These are phyloP conservation scores for Otis tarda DNA, from an alignment of 2,113 vertebrate species.

Conservation along the genomic window DNA sequence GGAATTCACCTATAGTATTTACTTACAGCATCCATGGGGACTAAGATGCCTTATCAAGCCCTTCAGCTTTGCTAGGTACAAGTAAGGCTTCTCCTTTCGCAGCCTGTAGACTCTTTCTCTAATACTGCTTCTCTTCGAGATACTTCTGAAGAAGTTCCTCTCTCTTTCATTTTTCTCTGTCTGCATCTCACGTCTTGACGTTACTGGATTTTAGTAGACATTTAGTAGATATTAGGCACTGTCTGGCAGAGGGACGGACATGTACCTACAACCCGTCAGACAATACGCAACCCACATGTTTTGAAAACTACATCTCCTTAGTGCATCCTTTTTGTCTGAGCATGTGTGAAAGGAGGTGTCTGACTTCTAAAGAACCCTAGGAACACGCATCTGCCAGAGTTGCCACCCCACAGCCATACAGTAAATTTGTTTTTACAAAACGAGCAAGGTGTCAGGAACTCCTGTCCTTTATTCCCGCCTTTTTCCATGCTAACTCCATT, in stretches of 20 bases:
- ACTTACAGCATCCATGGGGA: neutral
- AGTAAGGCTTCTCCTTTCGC: neutral
- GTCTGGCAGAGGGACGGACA: rapidly evolving
- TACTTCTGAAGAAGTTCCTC: neutral
- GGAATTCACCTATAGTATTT: neutral
- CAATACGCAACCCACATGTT: neutral
- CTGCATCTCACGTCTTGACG: neutral
- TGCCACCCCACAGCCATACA: neutral
- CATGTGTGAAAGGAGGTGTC: neutral
- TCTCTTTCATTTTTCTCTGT: neutral
- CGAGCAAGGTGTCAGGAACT: neutral
- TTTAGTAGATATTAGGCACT: neutral
- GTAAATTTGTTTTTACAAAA: neutral
- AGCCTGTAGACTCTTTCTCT: neutral
- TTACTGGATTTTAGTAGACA: neutral
- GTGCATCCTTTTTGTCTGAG: neutral
- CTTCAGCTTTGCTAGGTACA: neutral
- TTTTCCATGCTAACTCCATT: neutral
- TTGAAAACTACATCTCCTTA: neutral
- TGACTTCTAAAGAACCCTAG: neutral
- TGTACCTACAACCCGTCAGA: neutral
- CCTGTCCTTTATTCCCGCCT: neutral
- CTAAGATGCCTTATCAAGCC: neutral
- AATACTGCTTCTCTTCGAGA: neutral
- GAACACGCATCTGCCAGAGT: rapidly evolving